Base-by-base conservation (phyloP, 2,113 vertebrate genomes). In the Tychaedon coryphoeus region DNA sequence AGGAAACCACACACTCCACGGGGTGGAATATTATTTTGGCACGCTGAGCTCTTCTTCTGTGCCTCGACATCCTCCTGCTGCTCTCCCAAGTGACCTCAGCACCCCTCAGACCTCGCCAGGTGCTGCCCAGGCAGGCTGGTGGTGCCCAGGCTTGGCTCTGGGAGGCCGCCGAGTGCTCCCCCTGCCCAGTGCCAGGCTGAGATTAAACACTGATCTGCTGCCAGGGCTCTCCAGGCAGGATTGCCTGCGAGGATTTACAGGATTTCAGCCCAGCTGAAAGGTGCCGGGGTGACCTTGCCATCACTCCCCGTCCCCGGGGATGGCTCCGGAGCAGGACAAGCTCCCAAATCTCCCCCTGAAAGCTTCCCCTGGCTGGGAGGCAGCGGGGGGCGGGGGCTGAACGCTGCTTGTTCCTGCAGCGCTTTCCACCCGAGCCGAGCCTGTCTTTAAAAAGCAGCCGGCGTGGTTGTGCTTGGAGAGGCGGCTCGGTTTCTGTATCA, bases 391-490 rank as follows among this genome's bases (percentile, higher is more conserved):
- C 40, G 7, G 66, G 26, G 66, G 51, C 40, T 83, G 34, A 72
- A 12, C 5, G 3, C 57, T 10, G 53, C 61, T 34, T 34, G 7
- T 72, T 88, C 62, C 66, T 14, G 76, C 84, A 26, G 75, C 31
- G 0, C 43, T 76, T 54, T 45, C 38, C 47, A 25, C 26, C 57
- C 8, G 2, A 85, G 66, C 88, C 69, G n/a, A 90, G 91, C 57
- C 56, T n/a, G 79, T 75, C 94, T 96, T 92, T 95, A 95, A 92
- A 95, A 95, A 95, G 91, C 94, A 95, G 72, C 83, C 67, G 6
- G 75, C 58, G 83, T 96, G 93, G 91, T 82, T 86, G 94, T 83
- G 93, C 86, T 88, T 45, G 94, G 88, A 92, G 65, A 61, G 54
- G 88, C 88, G 12, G 91, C 93, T 95, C 45, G 4, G 91, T 96